phyloP scores from a whole-genome alignment of 2,113 vertebrate genomes.

The Pelecanus crispus region DNA sequence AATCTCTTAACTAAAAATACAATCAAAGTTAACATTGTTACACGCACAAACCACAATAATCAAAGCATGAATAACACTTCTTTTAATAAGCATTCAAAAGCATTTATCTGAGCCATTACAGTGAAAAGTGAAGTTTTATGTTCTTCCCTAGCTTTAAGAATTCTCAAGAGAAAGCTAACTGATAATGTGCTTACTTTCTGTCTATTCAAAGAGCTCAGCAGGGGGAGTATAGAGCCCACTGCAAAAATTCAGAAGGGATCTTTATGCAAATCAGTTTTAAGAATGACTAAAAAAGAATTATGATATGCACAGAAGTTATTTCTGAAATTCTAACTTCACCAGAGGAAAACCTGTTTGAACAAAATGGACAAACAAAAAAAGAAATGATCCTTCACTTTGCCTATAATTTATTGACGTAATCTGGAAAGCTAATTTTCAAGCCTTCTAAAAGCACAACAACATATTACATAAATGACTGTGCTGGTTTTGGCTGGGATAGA shows the following conservation, averaged over 20 bases:
- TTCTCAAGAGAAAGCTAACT: background rate
- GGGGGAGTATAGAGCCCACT: constrained; percentile 16
- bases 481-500: too few species aligned
- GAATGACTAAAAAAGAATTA: background rate
- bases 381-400: background rate
- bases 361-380: background rate
- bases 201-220: constrained; percentile 2
- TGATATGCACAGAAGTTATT: background rate
- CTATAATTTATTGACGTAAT: background rate
- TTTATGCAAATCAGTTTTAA: background rate
- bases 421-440: background rate
- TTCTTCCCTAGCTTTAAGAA: background rate
- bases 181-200: background rate
- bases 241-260: background rate
- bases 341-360: background rate
- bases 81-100: background rate
- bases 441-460: background rate
- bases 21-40: background rate
- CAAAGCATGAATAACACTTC: background rate
- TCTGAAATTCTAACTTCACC: background rate
- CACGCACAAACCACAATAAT: background rate
- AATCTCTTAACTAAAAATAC: background rate
- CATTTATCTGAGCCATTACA: background rate
- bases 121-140: background rate
- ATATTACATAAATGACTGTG: background rate